phyloP scores from a whole-genome alignment of 1,140 invertebrate genomes.

The Branchinecta lindahli region DNA sequence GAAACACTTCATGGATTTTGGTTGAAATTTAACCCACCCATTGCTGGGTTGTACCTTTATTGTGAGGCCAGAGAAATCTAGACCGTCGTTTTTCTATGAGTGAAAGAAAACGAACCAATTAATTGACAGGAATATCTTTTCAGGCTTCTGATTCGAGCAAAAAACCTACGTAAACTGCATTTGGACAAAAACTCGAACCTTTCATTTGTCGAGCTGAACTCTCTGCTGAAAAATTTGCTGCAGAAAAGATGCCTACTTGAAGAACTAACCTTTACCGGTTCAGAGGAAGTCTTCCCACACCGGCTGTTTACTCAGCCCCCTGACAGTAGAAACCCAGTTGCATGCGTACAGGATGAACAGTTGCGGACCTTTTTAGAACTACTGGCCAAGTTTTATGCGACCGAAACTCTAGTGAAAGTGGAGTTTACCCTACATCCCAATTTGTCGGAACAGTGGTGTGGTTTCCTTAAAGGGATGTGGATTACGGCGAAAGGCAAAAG shows the following conservation, averaged over 20 bases:
- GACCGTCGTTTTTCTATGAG: no score
- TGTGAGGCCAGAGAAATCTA: no score
- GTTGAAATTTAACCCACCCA: no score
- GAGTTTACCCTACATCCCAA: constrained; percentile 2
- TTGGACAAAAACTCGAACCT: neutral
- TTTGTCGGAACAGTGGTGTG: neutral
- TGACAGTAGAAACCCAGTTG: neutral
- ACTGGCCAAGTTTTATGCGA: neutral
- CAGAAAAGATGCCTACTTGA: neutral
- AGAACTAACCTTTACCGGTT: neutral
- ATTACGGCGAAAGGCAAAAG: neutral
- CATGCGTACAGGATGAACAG: neutral
- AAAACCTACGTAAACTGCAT: neutral
- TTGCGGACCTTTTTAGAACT: neutral
- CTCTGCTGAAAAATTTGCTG: neutral
- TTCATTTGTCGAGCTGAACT: neutral
- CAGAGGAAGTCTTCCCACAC: neutral
- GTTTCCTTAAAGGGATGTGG: neutral
- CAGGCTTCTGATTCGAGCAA: neutral
- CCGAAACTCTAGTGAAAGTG: neutral
- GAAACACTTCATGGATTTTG: no score
- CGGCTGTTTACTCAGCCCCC: neutral
- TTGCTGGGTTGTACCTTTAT: no score
- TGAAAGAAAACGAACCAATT: no score
- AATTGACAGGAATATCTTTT: neutral